Evolutionary conservation across 1,140 invertebrate species (phyloP).

Genomic region (Leptopilina boulardi): DNA sequence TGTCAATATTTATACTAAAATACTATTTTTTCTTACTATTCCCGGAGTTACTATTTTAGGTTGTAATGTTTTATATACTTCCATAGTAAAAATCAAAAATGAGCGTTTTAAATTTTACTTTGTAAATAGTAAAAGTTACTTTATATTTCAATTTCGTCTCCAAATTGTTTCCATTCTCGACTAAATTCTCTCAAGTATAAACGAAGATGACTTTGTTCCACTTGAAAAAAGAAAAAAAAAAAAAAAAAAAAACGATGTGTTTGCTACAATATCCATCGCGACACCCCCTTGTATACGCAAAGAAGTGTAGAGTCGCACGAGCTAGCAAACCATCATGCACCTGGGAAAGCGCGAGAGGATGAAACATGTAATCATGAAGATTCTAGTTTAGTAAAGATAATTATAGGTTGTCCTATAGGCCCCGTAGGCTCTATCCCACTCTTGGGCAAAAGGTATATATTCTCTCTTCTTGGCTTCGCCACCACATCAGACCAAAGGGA

Average conservation of each 20-base stretch:
- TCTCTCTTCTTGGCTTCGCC: too few relatives aligned
- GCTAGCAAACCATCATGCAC: constrained; percentile 55
- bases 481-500: not conserved
- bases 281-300: constrained; percentile 38
- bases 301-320: constrained; percentile 27
- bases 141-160: too few relatives aligned
- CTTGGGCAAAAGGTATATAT: not conserved
- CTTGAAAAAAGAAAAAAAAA: not conserved
- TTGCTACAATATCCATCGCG: constrained; percentile 4
- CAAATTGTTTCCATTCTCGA: too few relatives aligned
- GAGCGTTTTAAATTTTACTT: too few relatives aligned
- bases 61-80: too few relatives aligned
- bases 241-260: not conserved
- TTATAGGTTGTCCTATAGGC: constrained; percentile 68
- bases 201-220: too few relatives aligned
- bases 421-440: constrained; percentile 45
- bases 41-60: too few relatives aligned
- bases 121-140: too few relatives aligned
- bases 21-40: too few relatives aligned
- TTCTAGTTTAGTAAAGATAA: constrained; percentile 74
- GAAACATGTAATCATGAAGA: constrained; percentile 69
- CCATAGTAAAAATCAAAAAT: too few relatives aligned
- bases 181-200: too few relatives aligned
- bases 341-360: constrained; percentile 62
- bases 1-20: too few relatives aligned